Evolutionary conservation across 2,797 vertebrate species (phyloP), one percentile per base, ranked within the genome.

Genomic region (Alcedo quadribrachys): DNA sequence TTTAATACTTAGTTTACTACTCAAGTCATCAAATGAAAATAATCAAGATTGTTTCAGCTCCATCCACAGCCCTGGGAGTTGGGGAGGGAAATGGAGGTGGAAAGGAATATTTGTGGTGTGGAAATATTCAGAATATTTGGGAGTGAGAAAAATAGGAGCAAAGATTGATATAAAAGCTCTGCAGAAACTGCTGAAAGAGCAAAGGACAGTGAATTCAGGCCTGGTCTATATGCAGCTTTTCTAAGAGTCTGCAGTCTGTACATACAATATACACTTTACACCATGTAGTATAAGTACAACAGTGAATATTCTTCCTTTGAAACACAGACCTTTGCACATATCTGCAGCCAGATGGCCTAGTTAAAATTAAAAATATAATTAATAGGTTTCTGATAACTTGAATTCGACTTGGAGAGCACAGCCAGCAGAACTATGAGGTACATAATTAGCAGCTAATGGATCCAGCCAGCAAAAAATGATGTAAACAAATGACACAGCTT

Each of bases 1-100:
- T 37, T 37, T 37, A 37, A 37, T 37, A 37, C 37, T 37, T 37
- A 37, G 37, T 37, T 37, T 37, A 37, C 37, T 37, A 71, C 45
- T 73, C 42, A 62, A 85, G 75, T 87, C 83, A 74, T 66, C 82
- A 90, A 77, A 82, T 76, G 74, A 93, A 95, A 95, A 94, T 92
- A 95, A 62, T 55, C 92, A 84, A 69, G 54, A 85, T 66, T 75
- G 82, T 86, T 92, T 94, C 81, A 86, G 74, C 55, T 81, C 37
- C 42, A 84, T 81, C 70, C 67, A 88, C 67, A 81, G 66, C 68
- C 53, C 51, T 78, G 66, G 42, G 61, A 91, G 43, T 3, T 63
- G 35, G 32, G 65, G 28, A 70, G 30, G 51, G 51, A 88, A 76
- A 83, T 57, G 85, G 92, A 90, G 88, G 92, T 76, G 90, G 90